Percentiles rank a stretch among this genome's conserved stretches.
Conservation (phyloP, 2,797 vertebrate genomes). For the Pseudochirops corinnae region DNA sequence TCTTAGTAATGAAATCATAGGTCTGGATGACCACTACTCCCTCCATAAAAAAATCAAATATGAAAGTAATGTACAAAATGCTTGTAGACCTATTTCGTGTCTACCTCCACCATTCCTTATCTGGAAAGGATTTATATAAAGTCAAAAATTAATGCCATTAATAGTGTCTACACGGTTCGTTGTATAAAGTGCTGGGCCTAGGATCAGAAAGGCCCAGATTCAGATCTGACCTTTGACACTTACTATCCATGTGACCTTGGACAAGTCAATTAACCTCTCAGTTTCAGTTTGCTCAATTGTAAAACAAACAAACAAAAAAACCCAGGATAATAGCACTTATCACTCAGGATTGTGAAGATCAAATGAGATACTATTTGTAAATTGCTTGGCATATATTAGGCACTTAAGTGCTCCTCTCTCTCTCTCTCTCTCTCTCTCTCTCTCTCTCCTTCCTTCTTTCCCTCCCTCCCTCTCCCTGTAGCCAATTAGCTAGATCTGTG, state of each 20-base stretch:
- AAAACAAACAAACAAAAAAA: neutral
- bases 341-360: neutral
- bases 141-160: neutral
- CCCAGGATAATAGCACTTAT: neutral
- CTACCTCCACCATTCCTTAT: neutral
- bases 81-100: neutral
- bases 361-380: neutral
- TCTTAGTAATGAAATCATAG: neutral
- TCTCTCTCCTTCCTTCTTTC: neutral
- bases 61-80: constrained; percentile 14
- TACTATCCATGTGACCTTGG: neutral
- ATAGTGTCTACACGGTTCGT: neutral
- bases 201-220: neutral
- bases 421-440: too few relatives aligned
- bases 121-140: neutral
- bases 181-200: neutral
- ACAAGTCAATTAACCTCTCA: neutral
- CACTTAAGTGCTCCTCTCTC: too few relatives aligned
- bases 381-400: neutral
- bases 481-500: neutral
- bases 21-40: neutral
- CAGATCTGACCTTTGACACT: neutral
- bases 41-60: neutral
- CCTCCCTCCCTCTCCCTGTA: too few relatives aligned
- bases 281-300: neutral